Percentiles rank a stretch among this genome's conserved stretches.
phyloP scores from a whole-genome alignment of 2,113 vertebrate species.

The Leptosomus discolor region DNA sequence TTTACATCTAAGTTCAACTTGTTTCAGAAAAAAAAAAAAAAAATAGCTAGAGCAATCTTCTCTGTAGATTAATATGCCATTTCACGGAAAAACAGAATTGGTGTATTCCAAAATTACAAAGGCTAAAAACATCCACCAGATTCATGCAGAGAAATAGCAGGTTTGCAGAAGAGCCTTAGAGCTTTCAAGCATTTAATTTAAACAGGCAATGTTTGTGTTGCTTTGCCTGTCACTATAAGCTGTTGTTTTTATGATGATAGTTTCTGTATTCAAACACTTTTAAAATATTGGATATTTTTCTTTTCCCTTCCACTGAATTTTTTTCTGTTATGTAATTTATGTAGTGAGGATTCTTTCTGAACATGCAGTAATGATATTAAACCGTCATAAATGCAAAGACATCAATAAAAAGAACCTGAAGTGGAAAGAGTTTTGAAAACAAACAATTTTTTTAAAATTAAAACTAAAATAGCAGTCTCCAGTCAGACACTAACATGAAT shows the following conservation, averaged over 20 bases:
- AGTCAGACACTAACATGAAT: not conserved
- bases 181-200: constrained; percentile 15
- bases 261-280: constrained; percentile 1
- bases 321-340: not conserved
- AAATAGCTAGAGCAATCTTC: not conserved
- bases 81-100: not conserved
- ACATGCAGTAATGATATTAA: not conserved
- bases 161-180: not conserved
- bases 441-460: not conserved
- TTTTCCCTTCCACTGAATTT: not conserved
- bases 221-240: not conserved
- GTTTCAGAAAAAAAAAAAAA: not conserved
- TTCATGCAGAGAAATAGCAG: not conserved
- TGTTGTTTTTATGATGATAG: not conserved
- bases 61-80: not conserved
- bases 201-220: not conserved
- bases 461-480: not conserved
- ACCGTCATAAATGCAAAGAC: not conserved
- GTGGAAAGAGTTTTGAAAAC: not conserved
- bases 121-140: not conserved
- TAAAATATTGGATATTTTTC: not conserved
- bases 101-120: not conserved
- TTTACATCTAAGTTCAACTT: not conserved
- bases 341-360: not conserved
- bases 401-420: not conserved